phyloP scores from a whole-genome alignment of 1,140 invertebrate genomes.

The Saccostrea echinata region DNA sequence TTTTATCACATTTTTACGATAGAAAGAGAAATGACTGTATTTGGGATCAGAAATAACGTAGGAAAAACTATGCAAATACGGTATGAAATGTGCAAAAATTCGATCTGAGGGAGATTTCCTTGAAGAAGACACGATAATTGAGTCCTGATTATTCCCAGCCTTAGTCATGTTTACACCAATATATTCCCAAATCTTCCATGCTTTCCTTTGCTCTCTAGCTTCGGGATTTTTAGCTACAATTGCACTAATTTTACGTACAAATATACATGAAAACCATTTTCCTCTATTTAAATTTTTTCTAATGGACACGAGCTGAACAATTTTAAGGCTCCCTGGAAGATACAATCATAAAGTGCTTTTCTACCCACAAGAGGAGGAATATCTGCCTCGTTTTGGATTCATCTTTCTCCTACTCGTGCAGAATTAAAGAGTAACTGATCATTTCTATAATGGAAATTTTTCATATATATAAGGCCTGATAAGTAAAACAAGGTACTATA shows the following conservation, averaged over 20 bases:
- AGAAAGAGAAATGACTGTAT: conserved; percentile 21
- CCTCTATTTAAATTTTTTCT: no score
- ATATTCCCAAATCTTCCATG: background rate
- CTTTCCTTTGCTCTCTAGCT: background rate
- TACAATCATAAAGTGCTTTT: no score
- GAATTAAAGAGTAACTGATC: no score
- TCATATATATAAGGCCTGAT: no score
- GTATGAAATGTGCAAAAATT: conserved; percentile 9
- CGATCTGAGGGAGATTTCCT: conserved; percentile 18
- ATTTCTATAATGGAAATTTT: no score
- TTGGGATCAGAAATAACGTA: background rate
- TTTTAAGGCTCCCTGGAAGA: no score
- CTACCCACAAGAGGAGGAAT: no score
- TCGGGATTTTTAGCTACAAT: background rate
- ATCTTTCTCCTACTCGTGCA: no score
- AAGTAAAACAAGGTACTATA: no score
- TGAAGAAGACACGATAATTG: conserved; percentile 12
- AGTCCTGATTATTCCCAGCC: background rate
- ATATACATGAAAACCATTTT: no score
- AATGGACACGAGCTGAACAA: no score
- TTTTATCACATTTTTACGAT: conserved; percentile 28
- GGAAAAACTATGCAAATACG: conserved; percentile 26
- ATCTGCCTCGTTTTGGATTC: no score
- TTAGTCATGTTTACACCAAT: conserved; percentile 6
- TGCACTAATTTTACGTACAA: background rate